Evolutionary conservation across 2,888 invertebrate species (phyloP).

Genomic region (Melanargia galathea): DNA sequence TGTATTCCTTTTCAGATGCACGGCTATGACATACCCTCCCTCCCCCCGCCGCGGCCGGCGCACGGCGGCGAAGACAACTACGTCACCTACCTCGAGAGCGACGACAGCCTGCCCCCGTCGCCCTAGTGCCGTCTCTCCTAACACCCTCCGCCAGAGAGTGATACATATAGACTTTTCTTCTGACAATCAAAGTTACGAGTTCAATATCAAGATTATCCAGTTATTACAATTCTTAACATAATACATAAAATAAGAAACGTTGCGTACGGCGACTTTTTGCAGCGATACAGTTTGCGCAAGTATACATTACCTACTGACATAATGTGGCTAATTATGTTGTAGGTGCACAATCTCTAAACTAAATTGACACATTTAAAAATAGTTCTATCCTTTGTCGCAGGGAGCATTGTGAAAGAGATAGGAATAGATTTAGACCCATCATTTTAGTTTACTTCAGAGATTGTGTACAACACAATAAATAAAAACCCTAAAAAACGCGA

Average conservation of each 20-base stretch:
- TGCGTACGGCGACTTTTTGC: background rate
- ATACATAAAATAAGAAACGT: conserved; percentile 13
- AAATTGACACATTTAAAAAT: too few species aligned
- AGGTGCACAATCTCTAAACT: too few species aligned
- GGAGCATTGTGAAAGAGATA: too few species aligned
- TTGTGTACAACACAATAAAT: too few species aligned
- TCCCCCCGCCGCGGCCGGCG: conserved; percentile 83
- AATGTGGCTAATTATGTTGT: too few species aligned
- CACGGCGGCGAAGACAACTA: conserved; percentile 91
- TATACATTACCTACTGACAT: background rate
- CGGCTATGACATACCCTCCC: conserved; percentile 89
- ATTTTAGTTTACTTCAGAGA: too few species aligned
- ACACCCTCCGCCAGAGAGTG: conserved; percentile 44
- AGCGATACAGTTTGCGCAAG: background rate
- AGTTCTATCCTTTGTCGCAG: too few species aligned
- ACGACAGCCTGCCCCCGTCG: conserved; percentile 89
- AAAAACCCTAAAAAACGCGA: too few species aligned
- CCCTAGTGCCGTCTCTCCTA: conserved; percentile 83
- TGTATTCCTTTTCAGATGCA: conserved; percentile 87
- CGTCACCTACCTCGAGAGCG: conserved; percentile 96
- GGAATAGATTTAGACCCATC: too few species aligned
- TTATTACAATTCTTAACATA: conserved; percentile 29
- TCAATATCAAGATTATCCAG: conserved; percentile 20
- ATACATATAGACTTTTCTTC: conserved; percentile 28
- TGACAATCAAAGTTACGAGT: conserved; percentile 16